Evolutionary conservation across 1,140 invertebrate genomes (phyloP), one percentile per base, ranked within the genome.

Genomic region (Lasaia peninsularis): DNA sequence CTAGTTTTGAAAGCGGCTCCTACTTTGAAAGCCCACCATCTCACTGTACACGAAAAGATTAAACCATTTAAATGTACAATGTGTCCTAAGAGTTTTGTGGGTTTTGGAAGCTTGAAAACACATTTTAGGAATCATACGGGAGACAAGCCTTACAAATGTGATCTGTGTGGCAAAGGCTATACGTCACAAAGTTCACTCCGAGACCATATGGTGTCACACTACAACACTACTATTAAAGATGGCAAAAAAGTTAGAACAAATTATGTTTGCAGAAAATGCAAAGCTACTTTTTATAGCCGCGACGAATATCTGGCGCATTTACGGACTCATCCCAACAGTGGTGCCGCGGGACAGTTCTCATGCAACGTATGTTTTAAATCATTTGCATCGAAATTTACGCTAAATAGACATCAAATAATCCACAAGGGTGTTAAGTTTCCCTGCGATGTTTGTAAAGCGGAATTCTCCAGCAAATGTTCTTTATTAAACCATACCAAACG

Each of bases 11-110:
- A 58, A 14, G 57, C 52, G 28, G 37, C 7, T 9, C 34, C 57
- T 7, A 58, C 52, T 44, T 20, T 58, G 10, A 52, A 58, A 33
- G 49, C 52, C 2, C 57, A 58, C n/a, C 1, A 37, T 2, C 50
- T 18, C 6, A 52, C 32, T 6, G 57, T 58, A 7, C 57, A 58
- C 37, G 33, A 58, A 18, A 58, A 58, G 31, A n/a, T 58, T n/a
- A 58, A 34, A 33, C 14, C 40, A 21, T 58, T 40, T 18, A 52
- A 52, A n/a, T 58, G 57, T 12, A 35, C 32, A n/a, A 9, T 52
- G 24, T 58, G 57, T 28, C 33, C 57, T 0, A 58, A 58, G 31
- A 44, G 10, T 0, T 58, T 50, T 20, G 33, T 31, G 4, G 16
- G 28, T 1, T 35, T 14, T 34, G 51, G 50, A 24, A 16, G 2